Conservation (phyloP, 2,113 vertebrate genomes). For the Lynx canadensis region DNA sequence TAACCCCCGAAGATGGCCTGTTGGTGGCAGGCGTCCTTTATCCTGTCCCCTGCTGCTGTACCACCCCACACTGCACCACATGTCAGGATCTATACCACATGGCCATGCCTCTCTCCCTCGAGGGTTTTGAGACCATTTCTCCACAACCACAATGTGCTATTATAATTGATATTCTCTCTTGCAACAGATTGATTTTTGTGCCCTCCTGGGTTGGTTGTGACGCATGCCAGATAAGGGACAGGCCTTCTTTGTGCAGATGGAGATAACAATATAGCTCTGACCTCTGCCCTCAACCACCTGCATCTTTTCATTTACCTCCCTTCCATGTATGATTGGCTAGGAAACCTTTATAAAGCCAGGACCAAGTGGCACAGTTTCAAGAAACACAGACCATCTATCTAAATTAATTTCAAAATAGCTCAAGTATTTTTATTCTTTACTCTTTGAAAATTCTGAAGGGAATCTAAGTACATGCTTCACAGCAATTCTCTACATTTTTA, state of each 20-base stretch:
- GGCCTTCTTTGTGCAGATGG: not conserved
- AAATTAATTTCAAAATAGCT: not conserved
- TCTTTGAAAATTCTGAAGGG: not conserved
- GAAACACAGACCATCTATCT: not conserved
- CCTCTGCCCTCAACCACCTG: not conserved
- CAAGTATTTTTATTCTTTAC: not conserved
- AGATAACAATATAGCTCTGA: not conserved
- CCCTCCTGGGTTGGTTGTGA: not conserved
- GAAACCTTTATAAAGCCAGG: not conserved
- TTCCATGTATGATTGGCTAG: too few relatives aligned
- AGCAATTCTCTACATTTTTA: not conserved
- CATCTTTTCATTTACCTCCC: not conserved
- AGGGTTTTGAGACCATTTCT: not conserved
- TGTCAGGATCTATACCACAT: not conserved
- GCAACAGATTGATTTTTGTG: not conserved
- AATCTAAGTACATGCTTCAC: not conserved
- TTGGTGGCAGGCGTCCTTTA: not conserved
- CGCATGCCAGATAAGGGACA: not conserved
- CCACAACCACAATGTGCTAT: not conserved
- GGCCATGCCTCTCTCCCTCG: not conserved
- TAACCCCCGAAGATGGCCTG: rapidly evolving
- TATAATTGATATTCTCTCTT: not conserved
- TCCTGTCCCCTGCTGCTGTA: not conserved
- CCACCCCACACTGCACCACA: too few relatives aligned
- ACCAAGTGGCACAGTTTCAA: not conserved